Evolutionary conservation across 2,797 vertebrate genomes (phyloP), one percentile per base, ranked within the genome.

Genomic region (Philypnodon macrostomus): DNA sequence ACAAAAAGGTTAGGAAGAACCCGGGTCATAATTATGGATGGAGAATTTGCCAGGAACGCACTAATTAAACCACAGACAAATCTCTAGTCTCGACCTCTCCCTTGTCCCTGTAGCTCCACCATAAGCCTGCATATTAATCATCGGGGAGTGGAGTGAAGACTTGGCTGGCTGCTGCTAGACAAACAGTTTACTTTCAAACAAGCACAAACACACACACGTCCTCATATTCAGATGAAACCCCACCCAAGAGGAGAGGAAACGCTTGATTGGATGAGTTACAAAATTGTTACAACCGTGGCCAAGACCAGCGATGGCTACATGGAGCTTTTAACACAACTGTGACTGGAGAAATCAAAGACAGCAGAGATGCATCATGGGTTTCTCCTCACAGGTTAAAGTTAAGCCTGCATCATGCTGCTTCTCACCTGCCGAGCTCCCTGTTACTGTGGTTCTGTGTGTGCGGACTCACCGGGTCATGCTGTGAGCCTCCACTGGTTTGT

Each of bases 41-140:
- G 75, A 80, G 80, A 86, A 87, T 88, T 88, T 83, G 84, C 84
- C 84, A 84, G 75, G 83, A 87, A 80, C 62, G 80, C 80, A 73
- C 84, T 89, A 90, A 90, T 91, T 89, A 90, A 89, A 87, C 79
- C 80, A 79, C 70, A 85, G 77, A 88, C 82, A 87, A 85, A 87
- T 87, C 76, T 79, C 70, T 63, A 67, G 73, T 72, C 69, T 53
- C 53, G 29, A 73, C 75, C 73, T 72, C 64, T 65, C 61, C 51
- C 72, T 70, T 55, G 72, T 77, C 84, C 77, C 75, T 60, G 70
- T 62, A 80, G 70, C 76, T 86, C 57, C 47, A 60, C 75, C 75
- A 69, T 74, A 77, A 79, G 69, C 54, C 72, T 63, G 73, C 75
- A 82, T 90, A 89, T 89, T 89, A 89, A 91, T 90, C 86, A 84